These are phyloP conservation scores for Chymomyza fuscimana DNA, from an alignment of 2,888 invertebrate genomes.

Conservation along the genomic window DNA sequence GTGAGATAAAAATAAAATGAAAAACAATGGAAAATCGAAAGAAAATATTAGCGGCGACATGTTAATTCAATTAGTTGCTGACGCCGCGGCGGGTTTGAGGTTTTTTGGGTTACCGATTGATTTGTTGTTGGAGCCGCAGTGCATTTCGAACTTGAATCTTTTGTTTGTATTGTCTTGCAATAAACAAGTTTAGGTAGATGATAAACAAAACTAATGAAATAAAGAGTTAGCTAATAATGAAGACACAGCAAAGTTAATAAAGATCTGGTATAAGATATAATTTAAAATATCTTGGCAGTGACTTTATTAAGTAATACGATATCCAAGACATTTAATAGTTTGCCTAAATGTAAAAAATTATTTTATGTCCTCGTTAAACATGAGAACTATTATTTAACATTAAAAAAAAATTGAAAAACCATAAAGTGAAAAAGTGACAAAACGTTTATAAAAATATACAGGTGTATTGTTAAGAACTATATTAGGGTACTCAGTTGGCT, in stretches of 20 bases:
- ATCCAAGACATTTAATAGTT: neutral
- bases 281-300: neutral
- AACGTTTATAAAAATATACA: no score
- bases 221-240: neutral
- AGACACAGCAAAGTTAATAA: neutral
- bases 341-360: no score
- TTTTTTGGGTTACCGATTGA: conserved; percentile 8
- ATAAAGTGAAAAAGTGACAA: no score
- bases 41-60: conserved; percentile 41
- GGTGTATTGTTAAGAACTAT: no score
- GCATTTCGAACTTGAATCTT: conserved; percentile 3
- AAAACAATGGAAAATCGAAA: conserved; percentile 12
- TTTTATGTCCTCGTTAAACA: no score
- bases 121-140: neutral
- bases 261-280: neutral
- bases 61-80: conserved; percentile 62
- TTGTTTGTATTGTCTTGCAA: neutral
- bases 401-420: no score
- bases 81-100: conserved; percentile 26
- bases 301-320: neutral
- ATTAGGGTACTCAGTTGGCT: no score
- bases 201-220: neutral
- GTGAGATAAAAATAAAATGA: conserved; percentile 52
- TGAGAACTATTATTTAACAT: no score
- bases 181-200: neutral